Evolutionary conservation across 2,888 invertebrate genomes (phyloP), one percentile per base, ranked within the genome.

Genomic region (Exocentrus adspersus): DNA sequence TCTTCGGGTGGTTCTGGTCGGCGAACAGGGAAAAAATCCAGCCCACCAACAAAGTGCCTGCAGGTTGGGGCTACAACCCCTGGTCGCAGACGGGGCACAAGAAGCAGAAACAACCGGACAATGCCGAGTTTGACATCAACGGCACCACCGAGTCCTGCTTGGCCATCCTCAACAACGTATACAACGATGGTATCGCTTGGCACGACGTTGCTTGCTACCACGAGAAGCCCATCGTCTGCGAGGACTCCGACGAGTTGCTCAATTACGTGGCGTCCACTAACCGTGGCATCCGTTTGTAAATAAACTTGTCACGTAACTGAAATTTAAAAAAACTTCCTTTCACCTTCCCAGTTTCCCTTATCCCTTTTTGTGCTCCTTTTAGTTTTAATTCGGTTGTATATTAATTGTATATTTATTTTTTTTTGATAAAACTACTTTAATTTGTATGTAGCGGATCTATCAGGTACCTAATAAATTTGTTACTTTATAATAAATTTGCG

Each of bases 1-100:
- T 95, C 69, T 90, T 90, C 78, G 95, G 95, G 45, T 95, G 95
- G 95, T 95, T 95, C 88, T 95, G 95, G 95, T 94, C 94, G 14
- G 92, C 93, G 48, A 93, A 93, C 78, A 89, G 94, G 64, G 93
- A 92, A 82, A 94, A 94, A 87, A 88, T 95, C 82, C 84, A 91
- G 43, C 91, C 94, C 43, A 94, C 94, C 75, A 93, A 91, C 84
- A 87, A 89, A 84, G 82, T 85, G 20, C 90, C 90, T 32, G 85
- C 85, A 75, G 90, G 90, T 60, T 92, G 89, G 89, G 89, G 89
- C 72, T 94, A 92, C 89, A 94, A 93, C 83, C 93, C 94, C 9
- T 94, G 94, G 94, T 93, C 93, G 1, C 90, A 91, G 79, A 94
- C 94, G 50, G 95, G 95, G 3, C 94, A 94, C 88, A 94, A 94